Percentiles rank a stretch among this genome's conserved stretches.
Evolutionary conservation across 2,113 vertebrate genomes (phyloP).

Genomic region (Hirundichthys speculiger): DNA sequence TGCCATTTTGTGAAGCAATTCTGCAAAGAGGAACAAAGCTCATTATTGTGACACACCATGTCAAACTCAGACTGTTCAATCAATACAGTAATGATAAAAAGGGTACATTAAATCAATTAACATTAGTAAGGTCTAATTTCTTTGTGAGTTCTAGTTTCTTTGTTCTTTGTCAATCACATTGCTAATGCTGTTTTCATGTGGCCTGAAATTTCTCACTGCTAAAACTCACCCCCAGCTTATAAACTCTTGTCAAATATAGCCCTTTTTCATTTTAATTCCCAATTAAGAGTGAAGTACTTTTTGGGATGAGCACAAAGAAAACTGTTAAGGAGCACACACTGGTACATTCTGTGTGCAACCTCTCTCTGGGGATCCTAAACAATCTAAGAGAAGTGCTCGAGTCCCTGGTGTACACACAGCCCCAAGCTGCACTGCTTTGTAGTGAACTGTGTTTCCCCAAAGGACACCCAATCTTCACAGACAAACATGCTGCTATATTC

Average conservation of each 20-base stretch:
- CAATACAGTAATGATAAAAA: constrained; percentile 69
- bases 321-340: constrained; percentile 54
- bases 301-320: constrained; percentile 46
- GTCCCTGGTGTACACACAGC: constrained; percentile 67
- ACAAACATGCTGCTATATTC: constrained; percentile 63
- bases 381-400: constrained; percentile 67
- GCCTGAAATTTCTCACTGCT: constrained; percentile 17
- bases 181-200: constrained; percentile 28
- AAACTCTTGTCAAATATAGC: constrained; percentile 26
- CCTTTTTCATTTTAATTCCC: constrained; percentile 25
- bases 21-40: constrained; percentile 84
- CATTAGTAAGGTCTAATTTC: constrained; percentile 82
- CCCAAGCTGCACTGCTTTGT: constrained; percentile 69
- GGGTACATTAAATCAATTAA: constrained; percentile 81
- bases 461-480: constrained; percentile 62
- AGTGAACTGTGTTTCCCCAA: constrained; percentile 64
- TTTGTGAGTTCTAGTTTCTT: constrained; percentile 35
- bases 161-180: constrained; percentile 55
- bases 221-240: constrained; percentile 18
- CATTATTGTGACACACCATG: constrained; percentile 69
- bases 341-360: constrained; percentile 43
- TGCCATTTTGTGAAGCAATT: constrained; percentile 79
- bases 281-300: constrained; percentile 53
- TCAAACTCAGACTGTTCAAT: constrained; percentile 69
- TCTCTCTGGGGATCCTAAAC: constrained; percentile 67